Conservation (phyloP, 2,797 vertebrate species). For the Halcyon smyrnensis region DNA sequence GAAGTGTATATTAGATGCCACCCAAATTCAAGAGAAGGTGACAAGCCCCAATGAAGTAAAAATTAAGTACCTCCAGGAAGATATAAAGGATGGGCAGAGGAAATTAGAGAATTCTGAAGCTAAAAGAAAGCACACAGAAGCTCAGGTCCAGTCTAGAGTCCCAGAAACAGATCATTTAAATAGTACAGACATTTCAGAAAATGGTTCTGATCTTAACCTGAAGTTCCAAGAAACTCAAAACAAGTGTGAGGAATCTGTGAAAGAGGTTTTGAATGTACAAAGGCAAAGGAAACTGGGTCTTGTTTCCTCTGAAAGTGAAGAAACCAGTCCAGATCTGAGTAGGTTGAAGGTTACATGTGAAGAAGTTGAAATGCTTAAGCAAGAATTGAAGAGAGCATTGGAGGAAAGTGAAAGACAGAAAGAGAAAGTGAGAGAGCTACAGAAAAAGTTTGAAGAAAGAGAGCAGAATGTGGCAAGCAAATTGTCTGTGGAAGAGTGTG, state of each 20-base stretch:
- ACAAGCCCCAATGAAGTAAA: slow-evolving; percentile 73
- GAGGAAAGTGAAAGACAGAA: slow-evolving; percentile 82
- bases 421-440: slow-evolving; percentile 81
- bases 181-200: slow-evolving; percentile 82
- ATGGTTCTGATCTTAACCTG: slow-evolving; percentile 84
- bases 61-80: slow-evolving; percentile 81
- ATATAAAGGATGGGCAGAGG: slow-evolving; percentile 82
- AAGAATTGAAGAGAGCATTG: slow-evolving; percentile 79
- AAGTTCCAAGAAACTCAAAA: slow-evolving; percentile 86
- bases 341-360: slow-evolving; percentile 66
- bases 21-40: slow-evolving; percentile 49
- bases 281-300: slow-evolving; percentile 70
- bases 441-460: slow-evolving; percentile 81
- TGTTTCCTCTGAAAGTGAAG: slow-evolving; percentile 55
- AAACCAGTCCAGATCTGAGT: slow-evolving; percentile 59
- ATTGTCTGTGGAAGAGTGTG: slow-evolving; percentile 78
- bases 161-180: slow-evolving; percentile 39
- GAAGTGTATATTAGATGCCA: slow-evolving; percentile 36
- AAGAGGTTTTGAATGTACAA: slow-evolving; percentile 84
- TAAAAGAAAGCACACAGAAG: slow-evolving; percentile 82
- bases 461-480: slow-evolving; percentile 45
- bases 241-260: slow-evolving; percentile 83
- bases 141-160: slow-evolving; percentile 76
- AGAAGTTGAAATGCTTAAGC: slow-evolving; percentile 84
- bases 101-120: slow-evolving; percentile 84